Conservation (phyloP, 2,888 invertebrate genomes). For the Megaustenia siamemsis region DNA sequence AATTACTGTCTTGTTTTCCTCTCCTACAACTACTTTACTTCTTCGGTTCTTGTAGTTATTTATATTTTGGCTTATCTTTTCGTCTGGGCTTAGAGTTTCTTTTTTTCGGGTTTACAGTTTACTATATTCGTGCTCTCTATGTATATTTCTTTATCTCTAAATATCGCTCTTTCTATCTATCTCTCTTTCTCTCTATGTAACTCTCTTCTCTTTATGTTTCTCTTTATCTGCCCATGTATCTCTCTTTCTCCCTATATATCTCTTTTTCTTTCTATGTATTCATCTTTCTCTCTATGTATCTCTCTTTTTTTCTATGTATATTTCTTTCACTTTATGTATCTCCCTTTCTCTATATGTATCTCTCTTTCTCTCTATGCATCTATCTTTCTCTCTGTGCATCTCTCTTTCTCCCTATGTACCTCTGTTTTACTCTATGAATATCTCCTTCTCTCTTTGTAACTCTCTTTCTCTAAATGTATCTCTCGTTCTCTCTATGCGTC, state of each 20-base stretch:
- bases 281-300: too few species aligned
- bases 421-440: neutral
- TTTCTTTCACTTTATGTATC: too few species aligned
- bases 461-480: neutral
- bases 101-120: neutral
- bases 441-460: neutral
- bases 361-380: too few species aligned
- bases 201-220: too few species aligned
- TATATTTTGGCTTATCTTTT: neutral
- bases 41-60: neutral
- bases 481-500: neutral
- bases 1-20: neutral
- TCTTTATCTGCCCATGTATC: too few species aligned
- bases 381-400: too few species aligned
- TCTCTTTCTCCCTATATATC: too few species aligned
- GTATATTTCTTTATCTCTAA: neutral
- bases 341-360: too few species aligned
- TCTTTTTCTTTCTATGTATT: too few species aligned
- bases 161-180: too few species aligned
- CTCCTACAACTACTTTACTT: neutral
- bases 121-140: neutral
- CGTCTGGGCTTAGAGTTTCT: neutral
- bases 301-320: too few species aligned
- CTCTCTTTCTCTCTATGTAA: neutral
- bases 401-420: too few species aligned